Evolutionary conservation across 2,888 invertebrate species (phyloP).

Genomic region (Cryptocephalus primarius): DNA sequence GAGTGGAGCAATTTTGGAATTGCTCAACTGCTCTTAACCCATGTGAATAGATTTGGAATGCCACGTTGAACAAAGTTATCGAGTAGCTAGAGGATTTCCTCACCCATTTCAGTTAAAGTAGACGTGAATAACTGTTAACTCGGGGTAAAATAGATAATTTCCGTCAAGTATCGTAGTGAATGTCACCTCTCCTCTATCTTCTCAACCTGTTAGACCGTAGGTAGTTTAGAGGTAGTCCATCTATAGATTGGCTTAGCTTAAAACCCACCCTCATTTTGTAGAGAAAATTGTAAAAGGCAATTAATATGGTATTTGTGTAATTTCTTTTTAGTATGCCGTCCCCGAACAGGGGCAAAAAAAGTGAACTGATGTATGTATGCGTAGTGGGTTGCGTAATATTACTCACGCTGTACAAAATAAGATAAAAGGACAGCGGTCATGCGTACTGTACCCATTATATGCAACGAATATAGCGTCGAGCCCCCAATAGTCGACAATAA

Average conservation of each 20-base stretch:
- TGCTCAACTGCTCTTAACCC: too few species aligned
- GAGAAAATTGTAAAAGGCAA: background rate
- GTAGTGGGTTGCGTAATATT: constrained; percentile 38
- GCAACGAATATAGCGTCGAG: background rate
- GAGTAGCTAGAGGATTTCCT: too few species aligned
- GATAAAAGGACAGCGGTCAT: constrained; percentile 22
- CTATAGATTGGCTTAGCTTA: background rate
- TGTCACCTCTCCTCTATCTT: too few species aligned
- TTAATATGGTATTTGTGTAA: constrained; percentile 5
- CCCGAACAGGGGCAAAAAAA: constrained; percentile 39
- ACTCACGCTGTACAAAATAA: constrained; percentile 38
- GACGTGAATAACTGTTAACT: too few species aligned
- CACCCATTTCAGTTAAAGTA: too few species aligned
- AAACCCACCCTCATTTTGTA: background rate
- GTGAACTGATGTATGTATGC: constrained; percentile 41
- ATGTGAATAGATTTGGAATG: too few species aligned
- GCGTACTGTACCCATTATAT: constrained; percentile 1
- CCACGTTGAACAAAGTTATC: too few species aligned
- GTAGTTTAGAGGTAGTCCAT: background rate
- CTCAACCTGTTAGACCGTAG: too few species aligned
- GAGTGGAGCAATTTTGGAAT: too few species aligned
- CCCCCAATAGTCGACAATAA: constrained; percentile 18
- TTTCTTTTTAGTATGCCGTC: constrained; percentile 35
- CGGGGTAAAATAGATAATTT: too few species aligned
- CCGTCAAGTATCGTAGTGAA: too few species aligned